Percentiles rank a stretch among this genome's conserved stretches.
Conservation (phyloP, 2,797 vertebrate species). For the Gastrophryne carolinensis region DNA sequence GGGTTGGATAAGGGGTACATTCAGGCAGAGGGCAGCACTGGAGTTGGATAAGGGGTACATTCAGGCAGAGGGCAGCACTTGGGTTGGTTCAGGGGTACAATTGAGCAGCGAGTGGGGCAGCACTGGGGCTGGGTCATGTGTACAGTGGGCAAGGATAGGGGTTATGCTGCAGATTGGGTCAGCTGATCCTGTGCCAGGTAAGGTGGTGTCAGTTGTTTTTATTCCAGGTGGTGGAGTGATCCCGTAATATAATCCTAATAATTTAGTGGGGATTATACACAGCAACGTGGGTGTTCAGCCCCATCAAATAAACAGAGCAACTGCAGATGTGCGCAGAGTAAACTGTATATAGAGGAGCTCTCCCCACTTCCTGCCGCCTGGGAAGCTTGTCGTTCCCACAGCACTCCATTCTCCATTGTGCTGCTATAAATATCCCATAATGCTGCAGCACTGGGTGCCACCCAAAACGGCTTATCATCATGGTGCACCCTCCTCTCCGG, state of each 20-base stretch:
- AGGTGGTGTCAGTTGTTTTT: no score
- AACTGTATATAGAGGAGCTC: slow-evolving; percentile 31
- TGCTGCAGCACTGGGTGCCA: no score
- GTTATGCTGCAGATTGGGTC: not conserved
- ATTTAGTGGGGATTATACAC: slow-evolving; percentile 10
- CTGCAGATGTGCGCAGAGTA: slow-evolving; percentile 39
- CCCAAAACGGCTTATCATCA: no score
- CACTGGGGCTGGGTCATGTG: no score
- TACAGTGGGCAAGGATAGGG: no score
- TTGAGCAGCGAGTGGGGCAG: not conserved
- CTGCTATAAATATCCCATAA: not conserved
- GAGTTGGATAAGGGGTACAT: not conserved
- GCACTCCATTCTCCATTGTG: not conserved
- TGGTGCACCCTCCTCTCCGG: no score
- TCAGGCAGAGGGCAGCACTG: not conserved
- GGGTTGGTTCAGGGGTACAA: not conserved
- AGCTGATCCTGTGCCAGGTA: not conserved
- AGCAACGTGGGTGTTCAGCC: slow-evolving; percentile 26
- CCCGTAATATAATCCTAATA: slow-evolving; percentile 25
- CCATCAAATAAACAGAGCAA: slow-evolving; percentile 43
- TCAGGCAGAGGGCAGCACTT: no score
- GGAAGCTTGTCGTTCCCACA: slow-evolving; percentile 40
- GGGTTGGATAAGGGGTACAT: not conserved
- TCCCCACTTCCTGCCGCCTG: slow-evolving; percentile 34
- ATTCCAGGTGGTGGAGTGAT: not conserved